Evolutionary conservation across 2,888 invertebrate genomes (phyloP), one percentile per base, ranked within the genome.

Genomic region (Penaeus monodon): DNA sequence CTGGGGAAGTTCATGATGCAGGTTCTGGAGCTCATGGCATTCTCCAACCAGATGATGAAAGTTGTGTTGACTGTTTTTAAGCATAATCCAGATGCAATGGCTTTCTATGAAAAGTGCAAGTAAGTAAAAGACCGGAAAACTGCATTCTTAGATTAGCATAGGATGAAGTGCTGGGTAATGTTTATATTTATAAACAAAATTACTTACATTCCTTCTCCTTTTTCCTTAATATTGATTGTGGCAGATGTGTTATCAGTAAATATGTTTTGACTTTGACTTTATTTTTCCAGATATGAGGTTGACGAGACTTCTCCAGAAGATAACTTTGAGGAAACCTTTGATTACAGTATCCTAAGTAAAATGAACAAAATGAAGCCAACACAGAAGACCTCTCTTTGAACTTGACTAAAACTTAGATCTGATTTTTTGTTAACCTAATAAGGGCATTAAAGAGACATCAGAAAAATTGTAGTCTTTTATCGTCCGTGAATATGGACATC

Each of bases 21-120:
- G 91, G 94, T 96, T 90, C 92, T 97, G 90, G 97, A 97, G 93
- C 93, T 94, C 82, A 94, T 98, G 87, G 97, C 96, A 77, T 94
- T 93, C 91, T 94, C 94, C 88, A 95, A 95, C 91, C 94, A 94
- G 91, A 96, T 97, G 96, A 94, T 94, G 91, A 96, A 95, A 93
- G 96, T 97, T 78, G 94, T 97, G 84, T 93, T 97, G 91, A 97
- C 97, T 20, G 95, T 96, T 81, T 94, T 97, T 90, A 96, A 96
- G 91, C 95, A 95, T 92, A 97, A 97, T 93, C 94, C 94, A 68
- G 92, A 94, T 73, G 96, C 96, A 0, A 92, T 94, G 66, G 93
- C 94, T 8, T 97, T 97, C 93, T 97, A 96, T 92, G 94, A 94
- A 91, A 95, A 90, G 93, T 93, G 88, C 92, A 95, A 95, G 90